Evolutionary conservation across 2,797 vertebrate genomes (phyloP), one percentile per base, ranked within the genome.

Genomic region (Leptatherina wallacei): DNA sequence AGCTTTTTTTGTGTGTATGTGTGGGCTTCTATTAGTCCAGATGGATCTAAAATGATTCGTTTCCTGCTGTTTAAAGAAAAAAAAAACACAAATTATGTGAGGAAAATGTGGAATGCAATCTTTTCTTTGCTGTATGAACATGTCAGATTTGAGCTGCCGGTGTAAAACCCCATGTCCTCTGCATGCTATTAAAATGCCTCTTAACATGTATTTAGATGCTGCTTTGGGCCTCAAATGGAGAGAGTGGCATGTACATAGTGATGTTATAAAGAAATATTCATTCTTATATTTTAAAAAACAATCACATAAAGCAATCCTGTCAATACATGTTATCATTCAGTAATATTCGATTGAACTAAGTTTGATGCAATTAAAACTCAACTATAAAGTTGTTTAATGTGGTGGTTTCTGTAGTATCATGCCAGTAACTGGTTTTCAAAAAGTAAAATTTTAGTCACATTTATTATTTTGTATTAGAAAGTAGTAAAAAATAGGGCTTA

Each of bases 221-320:
- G 71, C 75, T 77, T 73, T 73, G 75, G 80, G 90, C 91, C 91
- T 92, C 87, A 88, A 86, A 91, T 88, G 90, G 90, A 92, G 89
- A 80, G 77, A 79, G 72, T 69, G 81, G 70, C 69, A 76, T 73
- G 72, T 56, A 79, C 49, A 63, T 35, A 62, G 38, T 62, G 52
- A 59, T 2, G 18, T 66, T 69, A 59, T 58, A n/a, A 65, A 44
- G 16, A 67, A 35, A 42, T n/a, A 11, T 76, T 60, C 64, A 65
- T 71, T 55, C 33, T 0, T 63, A 30, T 71, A 16, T 56, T 62
- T 2, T 35, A 59, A 47, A 40, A 44, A 44, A 66, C 3, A 38
- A 61, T 38, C 38, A 52, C 12, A 52, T 7, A 59, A 2, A 36
- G 51, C 42, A 62, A 11, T n/a, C 27, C n/a, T 35, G 42, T 10